Percentiles rank a stretch among this genome's conserved stretches.
Conservation (phyloP, 2,113 vertebrate genomes). For the Tyrannus savana region DNA sequence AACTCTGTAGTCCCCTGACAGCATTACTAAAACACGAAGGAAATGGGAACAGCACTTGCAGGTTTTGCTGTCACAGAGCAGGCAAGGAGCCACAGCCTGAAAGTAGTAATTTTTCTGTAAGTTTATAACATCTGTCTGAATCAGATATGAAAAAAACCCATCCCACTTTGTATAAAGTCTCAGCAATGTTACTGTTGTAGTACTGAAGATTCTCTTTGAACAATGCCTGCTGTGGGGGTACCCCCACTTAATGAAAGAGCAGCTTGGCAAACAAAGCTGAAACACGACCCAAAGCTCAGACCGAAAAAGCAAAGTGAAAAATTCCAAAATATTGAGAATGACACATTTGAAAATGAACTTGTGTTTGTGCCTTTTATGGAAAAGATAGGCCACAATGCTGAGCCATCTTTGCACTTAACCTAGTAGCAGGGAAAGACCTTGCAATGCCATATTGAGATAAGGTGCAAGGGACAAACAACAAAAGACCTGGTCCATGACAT, state of each 20-base stretch:
- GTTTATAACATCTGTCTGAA: background rate
- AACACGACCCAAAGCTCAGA: background rate
- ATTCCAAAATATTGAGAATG: background rate
- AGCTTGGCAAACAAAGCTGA: background rate
- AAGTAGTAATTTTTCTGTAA: background rate
- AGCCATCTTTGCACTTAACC: background rate
- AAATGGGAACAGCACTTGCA: background rate
- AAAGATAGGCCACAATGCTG: background rate
- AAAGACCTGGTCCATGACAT: accelerated
- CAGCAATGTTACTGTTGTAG: background rate
- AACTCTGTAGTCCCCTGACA: background rate
- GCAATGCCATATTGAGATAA: background rate
- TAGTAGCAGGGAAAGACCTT: background rate
- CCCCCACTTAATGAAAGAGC: background rate
- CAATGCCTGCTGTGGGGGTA: background rate
- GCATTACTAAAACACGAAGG: background rate
- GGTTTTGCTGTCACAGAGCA: background rate
- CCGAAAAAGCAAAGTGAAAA: background rate
- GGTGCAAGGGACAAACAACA: background rate
- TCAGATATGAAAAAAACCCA: background rate
- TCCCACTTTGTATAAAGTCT: background rate
- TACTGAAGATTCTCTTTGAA: background rate
- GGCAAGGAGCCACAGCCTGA: background rate
- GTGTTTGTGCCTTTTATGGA: background rate
- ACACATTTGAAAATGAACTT: background rate